A percentile compares a stretch with the other conserved stretches of the same genome.
These are phyloP conservation scores for Atta colombica DNA, from an alignment of 1,140 invertebrate species.

Conservation along the genomic window DNA sequence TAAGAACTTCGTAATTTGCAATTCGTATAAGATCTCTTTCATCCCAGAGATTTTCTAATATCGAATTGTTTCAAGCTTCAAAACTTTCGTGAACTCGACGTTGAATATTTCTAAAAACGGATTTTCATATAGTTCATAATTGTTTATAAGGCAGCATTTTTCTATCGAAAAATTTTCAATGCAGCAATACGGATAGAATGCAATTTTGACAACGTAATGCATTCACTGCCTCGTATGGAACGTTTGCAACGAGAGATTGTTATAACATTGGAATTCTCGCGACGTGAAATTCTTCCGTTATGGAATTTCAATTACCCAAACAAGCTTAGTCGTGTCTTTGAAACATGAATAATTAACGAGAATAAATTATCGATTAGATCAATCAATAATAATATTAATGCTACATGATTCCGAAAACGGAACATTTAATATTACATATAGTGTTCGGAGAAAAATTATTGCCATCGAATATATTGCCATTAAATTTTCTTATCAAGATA, in stretches of 20 bases:
- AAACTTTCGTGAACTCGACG: not conserved
- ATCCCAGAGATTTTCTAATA: not conserved
- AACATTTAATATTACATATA: slow-evolving; percentile 22
- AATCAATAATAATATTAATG: not conserved
- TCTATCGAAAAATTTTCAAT: slow-evolving; percentile 3
- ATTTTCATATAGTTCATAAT: slow-evolving; percentile 11
- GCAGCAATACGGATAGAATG: not conserved
- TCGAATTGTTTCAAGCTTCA: not conserved
- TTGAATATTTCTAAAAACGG: not conserved
- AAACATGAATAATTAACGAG: not conserved
- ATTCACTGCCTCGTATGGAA: not conserved
- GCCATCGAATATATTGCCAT: not conserved
- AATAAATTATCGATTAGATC: slow-evolving; percentile 6
- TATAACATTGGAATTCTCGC: not conserved
- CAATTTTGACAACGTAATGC: not conserved
- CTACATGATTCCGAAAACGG: not conserved
- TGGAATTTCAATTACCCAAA: slow-evolving; percentile 30
- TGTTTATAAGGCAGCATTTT: slow-evolving; percentile 1
- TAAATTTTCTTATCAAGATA: not conserved
- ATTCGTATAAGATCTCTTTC: slow-evolving; percentile 19
- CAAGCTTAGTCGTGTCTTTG: not conserved
- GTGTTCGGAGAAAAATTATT: not conserved
- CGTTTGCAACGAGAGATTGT: not conserved
- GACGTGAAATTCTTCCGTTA: not conserved
- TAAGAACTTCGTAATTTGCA: slow-evolving; percentile 23